Conservation (phyloP, 2,888 invertebrate species). For the Norana najaformis region DNA sequence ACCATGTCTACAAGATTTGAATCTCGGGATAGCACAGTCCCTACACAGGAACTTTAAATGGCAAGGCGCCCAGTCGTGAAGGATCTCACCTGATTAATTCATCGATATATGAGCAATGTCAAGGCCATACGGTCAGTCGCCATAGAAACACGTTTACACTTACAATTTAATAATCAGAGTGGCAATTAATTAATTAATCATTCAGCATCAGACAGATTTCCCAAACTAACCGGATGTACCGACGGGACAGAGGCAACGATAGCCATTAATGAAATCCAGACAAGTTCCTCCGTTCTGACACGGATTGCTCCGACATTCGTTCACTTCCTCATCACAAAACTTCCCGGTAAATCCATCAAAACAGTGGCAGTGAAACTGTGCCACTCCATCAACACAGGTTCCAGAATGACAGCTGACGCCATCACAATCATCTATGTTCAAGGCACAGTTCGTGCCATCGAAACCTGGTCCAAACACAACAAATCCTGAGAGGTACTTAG, state of each 20-base stretch:
- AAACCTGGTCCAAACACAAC: conserved; percentile 27
- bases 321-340: conserved; percentile 31
- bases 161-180: too few species aligned
- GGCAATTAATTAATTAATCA: too few species aligned
- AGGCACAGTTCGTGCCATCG: conserved; percentile 32
- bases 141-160: too few species aligned
- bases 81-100: too few species aligned
- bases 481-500: too few species aligned
- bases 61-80: too few species aligned
- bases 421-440: conserved; percentile 31
- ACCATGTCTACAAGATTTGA: too few species aligned
- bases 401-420: conserved; percentile 37
- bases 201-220: not conserved
- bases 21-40: too few species aligned
- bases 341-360: conserved; percentile 32
- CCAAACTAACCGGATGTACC: conserved; percentile 48
- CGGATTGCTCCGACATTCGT: conserved; percentile 33
- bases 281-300: conserved; percentile 27
- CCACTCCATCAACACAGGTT: conserved; percentile 32
- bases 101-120: too few species aligned
- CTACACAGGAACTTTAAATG: too few species aligned
- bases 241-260: not conserved
- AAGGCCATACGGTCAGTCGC: too few species aligned
- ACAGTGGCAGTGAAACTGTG: conserved; percentile 32
- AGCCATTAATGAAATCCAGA: not conserved